Conservation (phyloP, 2,888 invertebrate species). For the Dasysyrphus albostriatus region DNA sequence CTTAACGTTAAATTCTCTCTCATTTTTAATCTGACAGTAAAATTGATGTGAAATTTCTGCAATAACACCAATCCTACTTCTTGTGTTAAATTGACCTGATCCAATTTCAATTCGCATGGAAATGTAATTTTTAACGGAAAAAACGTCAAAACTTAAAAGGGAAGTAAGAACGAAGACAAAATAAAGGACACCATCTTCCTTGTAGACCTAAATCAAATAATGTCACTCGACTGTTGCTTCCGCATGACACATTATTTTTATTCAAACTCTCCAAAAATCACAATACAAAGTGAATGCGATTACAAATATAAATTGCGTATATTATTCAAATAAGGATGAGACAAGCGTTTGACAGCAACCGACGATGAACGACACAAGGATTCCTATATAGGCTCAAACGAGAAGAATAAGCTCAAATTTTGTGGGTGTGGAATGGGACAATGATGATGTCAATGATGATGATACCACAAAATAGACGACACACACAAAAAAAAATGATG, state of each 20-base stretch:
- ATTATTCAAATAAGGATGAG: constrained; percentile 72
- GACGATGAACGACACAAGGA: constrained; percentile 4
- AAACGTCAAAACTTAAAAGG: constrained; percentile 37
- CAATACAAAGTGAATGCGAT: constrained; percentile 66
- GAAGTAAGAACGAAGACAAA: not conserved
- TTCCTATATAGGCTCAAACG: not conserved
- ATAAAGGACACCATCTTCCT: constrained; percentile 44
- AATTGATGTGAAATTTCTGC: constrained; percentile 52
- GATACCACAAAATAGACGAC: constrained; percentile 39
- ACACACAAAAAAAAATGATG: not conserved
- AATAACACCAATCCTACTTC: constrained; percentile 56
- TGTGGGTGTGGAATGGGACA: constrained; percentile 36
- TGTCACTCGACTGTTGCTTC: constrained; percentile 67
- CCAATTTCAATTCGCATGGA: constrained; percentile 50
- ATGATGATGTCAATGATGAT: constrained; percentile 73
- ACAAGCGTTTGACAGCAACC: constrained; percentile 61
- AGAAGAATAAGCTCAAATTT: constrained; percentile 11
- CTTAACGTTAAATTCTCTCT: not conserved
- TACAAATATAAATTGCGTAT: constrained; percentile 74
- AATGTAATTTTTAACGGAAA: constrained; percentile 61
- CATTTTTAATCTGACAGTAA: constrained; percentile 27
- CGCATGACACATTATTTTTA: constrained; percentile 54
- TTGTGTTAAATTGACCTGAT: constrained; percentile 65
- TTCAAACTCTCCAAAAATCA: constrained; percentile 18
- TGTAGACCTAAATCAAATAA: constrained; percentile 65